Conservation (phyloP, 2,113 vertebrate genomes). For the Tichodroma muraria region DNA sequence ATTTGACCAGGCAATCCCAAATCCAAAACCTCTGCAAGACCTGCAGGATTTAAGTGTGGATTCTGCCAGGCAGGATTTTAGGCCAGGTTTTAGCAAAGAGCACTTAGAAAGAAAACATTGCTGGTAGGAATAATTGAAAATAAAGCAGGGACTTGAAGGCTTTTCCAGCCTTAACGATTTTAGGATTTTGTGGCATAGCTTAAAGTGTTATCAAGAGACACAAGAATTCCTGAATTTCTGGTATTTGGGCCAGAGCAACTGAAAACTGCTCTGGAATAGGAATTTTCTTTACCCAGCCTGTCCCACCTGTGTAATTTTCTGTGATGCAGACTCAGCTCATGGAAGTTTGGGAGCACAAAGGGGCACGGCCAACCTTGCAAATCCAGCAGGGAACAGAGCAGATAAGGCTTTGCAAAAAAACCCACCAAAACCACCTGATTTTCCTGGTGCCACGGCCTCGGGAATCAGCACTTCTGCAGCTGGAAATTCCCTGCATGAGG, state of each 20-base stretch:
- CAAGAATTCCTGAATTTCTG: not conserved
- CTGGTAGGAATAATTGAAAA: not conserved
- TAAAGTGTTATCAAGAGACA: not conserved
- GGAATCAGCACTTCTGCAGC: not conserved
- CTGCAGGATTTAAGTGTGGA: not conserved
- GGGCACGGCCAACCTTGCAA: not conserved
- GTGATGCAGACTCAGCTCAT: not conserved
- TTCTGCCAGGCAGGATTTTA: not conserved
- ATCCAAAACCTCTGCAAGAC: not conserved
- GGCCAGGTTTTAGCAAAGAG: not conserved
- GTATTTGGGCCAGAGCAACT: not conserved
- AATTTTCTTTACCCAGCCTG: not conserved
- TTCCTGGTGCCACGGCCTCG: not conserved
- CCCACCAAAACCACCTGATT: not conserved
- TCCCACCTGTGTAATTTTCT: not conserved
- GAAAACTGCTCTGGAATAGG: not conserved
- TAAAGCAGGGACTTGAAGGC: not conserved
- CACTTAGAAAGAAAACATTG: not conserved
- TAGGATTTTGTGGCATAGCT: not conserved
- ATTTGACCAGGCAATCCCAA: not conserved
- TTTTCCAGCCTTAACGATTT: not conserved
- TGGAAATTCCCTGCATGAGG: not conserved
- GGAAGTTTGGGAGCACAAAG: not conserved
- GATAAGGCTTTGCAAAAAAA: not conserved
- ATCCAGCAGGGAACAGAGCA: not conserved